Percentiles rank a stretch among this genome's conserved stretches.
Conservation (phyloP, 2,888 invertebrate genomes). For the Baronia brevicornis region DNA sequence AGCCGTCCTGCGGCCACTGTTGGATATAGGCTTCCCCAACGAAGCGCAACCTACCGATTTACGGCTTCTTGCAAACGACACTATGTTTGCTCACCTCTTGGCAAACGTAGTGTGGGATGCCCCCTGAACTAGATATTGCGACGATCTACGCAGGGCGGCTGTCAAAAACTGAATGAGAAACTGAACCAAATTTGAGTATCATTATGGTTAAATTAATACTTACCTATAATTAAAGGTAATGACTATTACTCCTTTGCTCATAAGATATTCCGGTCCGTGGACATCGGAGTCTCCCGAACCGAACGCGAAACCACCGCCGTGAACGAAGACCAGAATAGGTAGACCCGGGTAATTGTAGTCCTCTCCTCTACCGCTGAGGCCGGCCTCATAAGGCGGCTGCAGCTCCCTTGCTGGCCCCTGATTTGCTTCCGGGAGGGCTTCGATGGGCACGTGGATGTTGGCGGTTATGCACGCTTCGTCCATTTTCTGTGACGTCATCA, state of each 20-base stretch:
- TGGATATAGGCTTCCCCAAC: no score
- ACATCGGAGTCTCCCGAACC: constrained; percentile 58
- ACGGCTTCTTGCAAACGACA: no score
- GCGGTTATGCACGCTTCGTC: constrained; percentile 57
- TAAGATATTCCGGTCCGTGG: constrained; percentile 56
- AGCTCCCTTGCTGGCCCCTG: constrained; percentile 19
- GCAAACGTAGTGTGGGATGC: no score
- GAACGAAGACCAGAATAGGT: constrained; percentile 58
- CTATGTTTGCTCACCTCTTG: no score
- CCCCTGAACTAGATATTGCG: no score
- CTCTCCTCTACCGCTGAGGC: constrained; percentile 15
- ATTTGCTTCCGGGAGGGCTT: constrained; percentile 26
- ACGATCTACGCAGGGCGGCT: no score
- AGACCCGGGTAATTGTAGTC: constrained; percentile 23
- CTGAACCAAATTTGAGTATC: no score
- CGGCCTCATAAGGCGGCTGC: constrained; percentile 24
- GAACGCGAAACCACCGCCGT: constrained; percentile 61
- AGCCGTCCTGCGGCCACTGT: no score
- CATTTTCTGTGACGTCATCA: constrained; percentile 36
- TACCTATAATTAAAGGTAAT: constrained; percentile 68
- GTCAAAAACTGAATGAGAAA: no score
- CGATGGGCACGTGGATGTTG: constrained; percentile 51
- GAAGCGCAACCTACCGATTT: no score
- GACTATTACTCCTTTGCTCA: constrained; percentile 49
- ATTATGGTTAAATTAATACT: constrained; percentile 1